These are phyloP conservation scores for Noctua comes DNA, from an alignment of 2,888 invertebrate species.

Conservation along the genomic window DNA sequence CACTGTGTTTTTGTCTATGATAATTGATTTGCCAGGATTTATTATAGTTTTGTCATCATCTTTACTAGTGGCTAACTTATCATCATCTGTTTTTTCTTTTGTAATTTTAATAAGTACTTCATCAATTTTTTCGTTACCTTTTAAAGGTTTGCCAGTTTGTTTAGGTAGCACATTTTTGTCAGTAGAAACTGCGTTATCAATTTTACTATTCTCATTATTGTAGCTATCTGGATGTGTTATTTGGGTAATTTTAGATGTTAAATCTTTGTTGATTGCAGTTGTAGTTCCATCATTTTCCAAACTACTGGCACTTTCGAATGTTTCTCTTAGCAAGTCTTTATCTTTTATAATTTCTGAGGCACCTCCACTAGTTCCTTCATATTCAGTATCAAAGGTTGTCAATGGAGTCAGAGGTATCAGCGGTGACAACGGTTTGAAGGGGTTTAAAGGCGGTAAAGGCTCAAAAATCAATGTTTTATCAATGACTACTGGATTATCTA, in stretches of 20 bases:
- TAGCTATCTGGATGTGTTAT: not conserved
- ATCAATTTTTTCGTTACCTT: not conserved
- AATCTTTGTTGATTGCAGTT: constrained; percentile 8
- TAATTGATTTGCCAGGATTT: not conserved
- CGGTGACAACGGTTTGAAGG: not conserved
- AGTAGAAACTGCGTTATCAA: not conserved
- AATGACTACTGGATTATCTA: not conserved
- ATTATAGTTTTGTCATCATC: not conserved
- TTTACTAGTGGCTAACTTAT: not conserved
- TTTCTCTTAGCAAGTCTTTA: not conserved
- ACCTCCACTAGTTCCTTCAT: constrained; percentile 4
- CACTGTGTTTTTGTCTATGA: not conserved
- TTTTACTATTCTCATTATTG: not conserved
- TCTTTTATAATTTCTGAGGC: not conserved
- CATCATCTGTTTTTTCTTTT: not conserved
- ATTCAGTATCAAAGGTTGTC: not conserved
- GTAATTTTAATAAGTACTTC: not conserved
- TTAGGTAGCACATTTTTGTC: not conserved
- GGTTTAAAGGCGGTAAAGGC: not conserved
- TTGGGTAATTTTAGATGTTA: not conserved
- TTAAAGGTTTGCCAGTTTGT: not conserved
- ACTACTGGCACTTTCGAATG: not conserved
- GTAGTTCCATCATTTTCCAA: not conserved
- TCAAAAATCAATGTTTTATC: constrained; percentile 1
- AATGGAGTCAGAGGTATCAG: not conserved